Evolutionary conservation across 2,113 vertebrate species (phyloP).

Genomic region (Marmota flaviventris): DNA sequence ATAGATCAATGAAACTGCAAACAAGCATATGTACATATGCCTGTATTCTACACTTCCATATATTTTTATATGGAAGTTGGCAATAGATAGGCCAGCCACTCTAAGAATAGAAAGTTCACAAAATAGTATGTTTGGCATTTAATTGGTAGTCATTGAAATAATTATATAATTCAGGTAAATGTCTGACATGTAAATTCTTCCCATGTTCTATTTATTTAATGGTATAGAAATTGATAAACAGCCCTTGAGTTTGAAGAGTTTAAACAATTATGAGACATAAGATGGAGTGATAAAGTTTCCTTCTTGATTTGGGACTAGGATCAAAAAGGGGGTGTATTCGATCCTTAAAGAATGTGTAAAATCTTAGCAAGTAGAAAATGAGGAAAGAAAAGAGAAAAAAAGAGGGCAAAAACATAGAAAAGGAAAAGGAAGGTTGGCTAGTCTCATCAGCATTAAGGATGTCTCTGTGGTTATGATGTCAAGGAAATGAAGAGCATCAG

Average conservation of each 20-base stretch:
- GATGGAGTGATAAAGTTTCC: background rate
- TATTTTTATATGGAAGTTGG: background rate
- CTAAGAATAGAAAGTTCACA: conserved; percentile 3
- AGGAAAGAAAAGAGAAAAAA: background rate
- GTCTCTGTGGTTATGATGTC: background rate
- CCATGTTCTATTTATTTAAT: background rate
- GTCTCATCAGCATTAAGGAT: background rate
- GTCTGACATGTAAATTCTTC: conserved; percentile 48
- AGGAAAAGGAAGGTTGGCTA: too few relatives aligned
- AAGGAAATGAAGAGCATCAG: background rate
- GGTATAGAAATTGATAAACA: background rate
- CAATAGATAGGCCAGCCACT: background rate
- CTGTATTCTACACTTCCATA: background rate
- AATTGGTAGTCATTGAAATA: background rate
- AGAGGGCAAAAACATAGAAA: background rate
- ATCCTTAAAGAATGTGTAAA: background rate
- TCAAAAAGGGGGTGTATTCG: background rate
- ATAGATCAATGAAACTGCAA: background rate
- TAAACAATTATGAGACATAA: background rate
- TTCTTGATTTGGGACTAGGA: background rate
- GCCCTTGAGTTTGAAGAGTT: background rate
- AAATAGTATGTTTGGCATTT: background rate
- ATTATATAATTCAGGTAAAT: background rate
- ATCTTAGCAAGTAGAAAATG: background rate
- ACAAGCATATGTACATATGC: background rate